Conservation (phyloP, 30 jellyfish, hydroid and myxozoan species). For the Aurelia coerulea region DNA sequence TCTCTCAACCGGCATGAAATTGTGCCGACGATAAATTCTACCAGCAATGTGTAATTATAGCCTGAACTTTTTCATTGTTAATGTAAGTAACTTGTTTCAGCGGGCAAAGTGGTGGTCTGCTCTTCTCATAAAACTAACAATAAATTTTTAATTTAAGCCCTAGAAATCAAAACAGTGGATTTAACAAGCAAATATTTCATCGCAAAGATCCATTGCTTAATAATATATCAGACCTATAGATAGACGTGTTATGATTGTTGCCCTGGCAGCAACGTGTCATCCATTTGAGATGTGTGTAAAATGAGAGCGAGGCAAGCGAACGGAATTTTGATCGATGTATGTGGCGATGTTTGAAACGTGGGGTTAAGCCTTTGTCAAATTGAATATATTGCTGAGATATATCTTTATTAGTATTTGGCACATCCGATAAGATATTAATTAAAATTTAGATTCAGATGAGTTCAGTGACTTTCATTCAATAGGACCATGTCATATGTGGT, state of each 20-base stretch:
- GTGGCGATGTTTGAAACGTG: constrained; percentile 14
- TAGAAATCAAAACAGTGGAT: constrained; percentile 24
- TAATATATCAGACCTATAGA: constrained; percentile 3
- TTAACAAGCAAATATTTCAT: constrained; percentile 31
- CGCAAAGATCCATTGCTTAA: background rate
- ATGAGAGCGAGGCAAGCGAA: background rate
- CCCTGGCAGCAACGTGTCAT: constrained; percentile 17
- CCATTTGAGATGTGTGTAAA: background rate
- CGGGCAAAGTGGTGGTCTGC: too few relatives aligned
- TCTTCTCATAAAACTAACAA: background rate
- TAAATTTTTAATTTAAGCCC: constrained; percentile 18
- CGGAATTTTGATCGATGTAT: constrained; percentile 40
- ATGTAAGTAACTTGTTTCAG: too few relatives aligned
- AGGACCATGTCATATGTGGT: too few relatives aligned
- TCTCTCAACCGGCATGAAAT: too few relatives aligned
- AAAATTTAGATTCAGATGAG: too few relatives aligned
- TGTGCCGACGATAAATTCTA: too few relatives aligned
- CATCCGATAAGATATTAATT: background rate
- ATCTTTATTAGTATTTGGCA: background rate
- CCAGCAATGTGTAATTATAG: too few relatives aligned
- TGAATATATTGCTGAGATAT: background rate
- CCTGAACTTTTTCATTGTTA: too few relatives aligned
- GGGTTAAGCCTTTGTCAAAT: constrained; percentile 29
- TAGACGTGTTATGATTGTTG: constrained; percentile 8
- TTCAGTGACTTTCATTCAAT: too few relatives aligned